Conservation (phyloP, 2,113 vertebrate genomes). For the Ceratotherium simum region DNA sequence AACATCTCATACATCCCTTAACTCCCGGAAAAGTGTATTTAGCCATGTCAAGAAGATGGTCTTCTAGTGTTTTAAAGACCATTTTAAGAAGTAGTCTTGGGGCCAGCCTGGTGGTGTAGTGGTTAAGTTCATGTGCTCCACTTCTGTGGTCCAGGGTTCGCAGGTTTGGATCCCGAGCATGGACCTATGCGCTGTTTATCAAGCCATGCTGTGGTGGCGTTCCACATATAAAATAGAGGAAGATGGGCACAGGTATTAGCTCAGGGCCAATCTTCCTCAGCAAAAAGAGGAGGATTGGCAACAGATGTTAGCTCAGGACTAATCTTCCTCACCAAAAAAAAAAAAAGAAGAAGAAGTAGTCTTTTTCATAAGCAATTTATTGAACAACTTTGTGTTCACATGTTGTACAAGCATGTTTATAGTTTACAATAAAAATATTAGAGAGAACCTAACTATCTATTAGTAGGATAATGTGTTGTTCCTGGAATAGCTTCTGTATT, state of each 20-base stretch:
- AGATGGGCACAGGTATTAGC: no score
- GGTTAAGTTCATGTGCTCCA: no score
- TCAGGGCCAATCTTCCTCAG: no score
- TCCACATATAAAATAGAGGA: no score
- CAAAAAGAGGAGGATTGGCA: no score
- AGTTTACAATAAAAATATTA: neutral
- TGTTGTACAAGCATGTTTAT: neutral
- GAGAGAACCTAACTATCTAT: neutral
- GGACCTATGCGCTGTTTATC: no score
- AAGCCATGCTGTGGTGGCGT: no score
- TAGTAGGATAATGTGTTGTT: neutral
- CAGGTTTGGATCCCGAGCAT: no score
- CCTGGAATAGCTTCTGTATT: neutral
- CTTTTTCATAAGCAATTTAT: constrained; percentile 43
- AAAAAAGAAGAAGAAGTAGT: neutral
- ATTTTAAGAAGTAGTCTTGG: neutral
- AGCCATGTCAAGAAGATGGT: neutral
- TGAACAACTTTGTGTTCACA: neutral
- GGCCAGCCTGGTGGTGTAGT: no score
- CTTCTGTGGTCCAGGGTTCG: no score
- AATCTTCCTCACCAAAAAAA: no score
- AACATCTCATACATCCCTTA: neutral
- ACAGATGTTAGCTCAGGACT: no score
- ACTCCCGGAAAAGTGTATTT: neutral
- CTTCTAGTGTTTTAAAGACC: constrained; percentile 32